phyloP scores from a whole-genome alignment of 2,113 vertebrate genomes.

The Cyprinus carpio region DNA sequence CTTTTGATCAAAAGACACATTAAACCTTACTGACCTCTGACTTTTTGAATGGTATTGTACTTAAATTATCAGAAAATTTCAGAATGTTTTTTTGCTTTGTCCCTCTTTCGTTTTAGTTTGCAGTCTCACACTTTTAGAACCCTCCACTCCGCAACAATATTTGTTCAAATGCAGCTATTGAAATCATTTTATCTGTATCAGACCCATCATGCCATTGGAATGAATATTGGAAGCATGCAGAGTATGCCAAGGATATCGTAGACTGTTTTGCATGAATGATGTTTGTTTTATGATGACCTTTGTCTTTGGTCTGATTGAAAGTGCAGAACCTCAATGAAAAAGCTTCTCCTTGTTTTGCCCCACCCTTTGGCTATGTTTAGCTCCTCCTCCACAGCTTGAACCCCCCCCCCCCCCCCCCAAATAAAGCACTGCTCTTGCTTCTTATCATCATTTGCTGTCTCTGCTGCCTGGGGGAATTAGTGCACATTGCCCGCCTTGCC shows the following conservation, averaged over 20 bases:
- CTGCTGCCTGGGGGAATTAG: slow-evolving; percentile 54
- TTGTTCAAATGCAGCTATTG: neutral
- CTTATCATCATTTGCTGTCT: slow-evolving; percentile 61
- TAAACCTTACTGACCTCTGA: neutral
- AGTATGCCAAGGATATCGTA: neutral
- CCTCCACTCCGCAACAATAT: neutral
- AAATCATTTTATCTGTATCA: neutral
- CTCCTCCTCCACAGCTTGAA: slow-evolving; percentile 48
- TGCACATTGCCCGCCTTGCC: slow-evolving; percentile 51
- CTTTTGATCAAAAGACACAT: too few relatives aligned
- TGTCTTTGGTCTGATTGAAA: slow-evolving; percentile 17
- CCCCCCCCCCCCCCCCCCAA: slow-evolving; percentile 48
- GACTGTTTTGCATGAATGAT: neutral
- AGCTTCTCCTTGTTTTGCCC: slow-evolving; percentile 25
- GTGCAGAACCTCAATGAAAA: slow-evolving; percentile 37
- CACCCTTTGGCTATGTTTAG: slow-evolving; percentile 28
- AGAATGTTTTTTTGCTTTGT: neutral
- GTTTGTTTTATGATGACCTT: neutral
- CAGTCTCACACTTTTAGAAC: neutral
- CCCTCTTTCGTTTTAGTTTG: neutral
- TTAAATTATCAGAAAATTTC: neutral
- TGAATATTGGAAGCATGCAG: neutral
- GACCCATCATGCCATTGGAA: neutral
- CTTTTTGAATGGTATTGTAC: neutral
- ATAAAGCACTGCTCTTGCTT: slow-evolving; percentile 55